phyloP scores from a whole-genome alignment of 2,797 vertebrate species.

The Aeoliscus strigatus region DNA sequence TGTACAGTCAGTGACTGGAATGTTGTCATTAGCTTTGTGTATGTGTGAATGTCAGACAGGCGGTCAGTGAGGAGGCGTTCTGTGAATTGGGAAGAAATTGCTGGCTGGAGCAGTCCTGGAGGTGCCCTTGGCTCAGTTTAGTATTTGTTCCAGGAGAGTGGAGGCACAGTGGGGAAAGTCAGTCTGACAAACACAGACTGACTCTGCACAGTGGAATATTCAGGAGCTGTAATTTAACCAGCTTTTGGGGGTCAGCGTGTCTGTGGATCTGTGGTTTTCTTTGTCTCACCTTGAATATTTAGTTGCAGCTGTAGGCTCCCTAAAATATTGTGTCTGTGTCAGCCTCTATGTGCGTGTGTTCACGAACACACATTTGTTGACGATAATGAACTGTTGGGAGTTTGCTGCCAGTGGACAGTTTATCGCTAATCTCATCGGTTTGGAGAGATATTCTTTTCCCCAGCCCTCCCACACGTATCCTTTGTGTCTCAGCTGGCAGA shows the following conservation, averaged over 20 bases:
- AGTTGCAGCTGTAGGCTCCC: constrained; percentile 12
- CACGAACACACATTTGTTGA: constrained; percentile 11
- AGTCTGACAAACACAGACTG: constrained; percentile 57
- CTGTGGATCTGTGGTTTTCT: constrained; percentile 3
- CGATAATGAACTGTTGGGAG: constrained; percentile 49
- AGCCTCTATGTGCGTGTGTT: constrained; percentile 30
- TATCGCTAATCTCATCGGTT: constrained; percentile 62
- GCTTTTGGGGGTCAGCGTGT: constrained; percentile 16
- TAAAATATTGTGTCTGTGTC: constrained; percentile 11
- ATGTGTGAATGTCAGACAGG: constrained; percentile 60
- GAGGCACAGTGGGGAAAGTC: constrained; percentile 43
- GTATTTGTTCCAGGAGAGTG: constrained; percentile 70
- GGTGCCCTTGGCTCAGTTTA: constrained; percentile 74
- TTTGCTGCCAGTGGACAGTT: constrained; percentile 49
- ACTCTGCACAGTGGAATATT: constrained; percentile 37
- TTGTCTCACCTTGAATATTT: constrained; percentile 10
- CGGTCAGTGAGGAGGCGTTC: constrained; percentile 52
- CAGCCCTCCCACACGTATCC: constrained; percentile 49
- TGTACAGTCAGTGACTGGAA: constrained; percentile 50
- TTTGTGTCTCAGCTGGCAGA: constrained; percentile 27
- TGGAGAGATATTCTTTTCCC: constrained; percentile 44
- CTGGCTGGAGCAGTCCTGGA: constrained; percentile 68
- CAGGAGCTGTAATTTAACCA: constrained; percentile 31
- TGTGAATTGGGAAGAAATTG: constrained; percentile 62
- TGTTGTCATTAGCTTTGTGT: constrained; percentile 52